Percentiles rank a stretch among this genome's conserved stretches.
Conservation (phyloP, 2,888 invertebrate genomes). For the Leucoptera coffeella region DNA sequence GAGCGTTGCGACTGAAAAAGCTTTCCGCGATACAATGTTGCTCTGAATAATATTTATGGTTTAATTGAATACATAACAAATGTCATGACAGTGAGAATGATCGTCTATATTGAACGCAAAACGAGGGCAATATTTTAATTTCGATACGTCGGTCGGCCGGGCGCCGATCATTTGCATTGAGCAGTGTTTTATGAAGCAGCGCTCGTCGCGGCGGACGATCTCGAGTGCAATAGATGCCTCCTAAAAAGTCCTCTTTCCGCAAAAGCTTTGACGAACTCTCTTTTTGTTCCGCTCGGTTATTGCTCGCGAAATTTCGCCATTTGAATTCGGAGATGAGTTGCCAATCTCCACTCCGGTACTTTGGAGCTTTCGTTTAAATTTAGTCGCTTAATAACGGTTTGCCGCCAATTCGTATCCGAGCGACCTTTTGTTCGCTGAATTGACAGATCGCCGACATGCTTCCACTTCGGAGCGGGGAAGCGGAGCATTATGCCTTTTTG, state of each 20-base stretch:
- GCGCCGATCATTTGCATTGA: too few relatives aligned
- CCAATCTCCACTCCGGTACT: background rate
- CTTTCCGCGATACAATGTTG: conserved; percentile 15
- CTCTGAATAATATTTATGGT: conserved; percentile 44
- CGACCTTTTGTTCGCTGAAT: conserved; percentile 39
- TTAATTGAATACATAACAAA: conserved; percentile 17
- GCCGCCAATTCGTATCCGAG: conserved; percentile 16
- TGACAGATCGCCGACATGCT: conserved; percentile 48
- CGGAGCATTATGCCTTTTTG: conserved; percentile 47
- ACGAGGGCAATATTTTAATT: too few relatives aligned
- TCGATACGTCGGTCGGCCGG: too few relatives aligned
- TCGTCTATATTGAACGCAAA: too few relatives aligned
- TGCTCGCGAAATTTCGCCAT: conserved; percentile 14
- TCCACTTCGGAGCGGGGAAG: too few relatives aligned
- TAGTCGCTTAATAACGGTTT: conserved; percentile 22
- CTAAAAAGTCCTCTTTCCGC: conserved; percentile 27
- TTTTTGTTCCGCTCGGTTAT: conserved; percentile 35
- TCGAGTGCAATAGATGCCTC: conserved; percentile 26
- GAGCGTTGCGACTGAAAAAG: conserved; percentile 27
- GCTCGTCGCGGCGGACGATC: conserved; percentile 37
- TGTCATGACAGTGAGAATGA: conserved; percentile 23
- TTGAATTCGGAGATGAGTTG: conserved; percentile 16
- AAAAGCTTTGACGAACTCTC: conserved; percentile 42
- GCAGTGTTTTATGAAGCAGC: conserved; percentile 27
- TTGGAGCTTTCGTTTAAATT: conserved; percentile 16